Percentiles rank a stretch among this genome's conserved stretches.
These are phyloP conservation scores for Zapus hudsonius DNA, from an alignment of 2,113 vertebrate genomes.

Conservation along the genomic window DNA sequence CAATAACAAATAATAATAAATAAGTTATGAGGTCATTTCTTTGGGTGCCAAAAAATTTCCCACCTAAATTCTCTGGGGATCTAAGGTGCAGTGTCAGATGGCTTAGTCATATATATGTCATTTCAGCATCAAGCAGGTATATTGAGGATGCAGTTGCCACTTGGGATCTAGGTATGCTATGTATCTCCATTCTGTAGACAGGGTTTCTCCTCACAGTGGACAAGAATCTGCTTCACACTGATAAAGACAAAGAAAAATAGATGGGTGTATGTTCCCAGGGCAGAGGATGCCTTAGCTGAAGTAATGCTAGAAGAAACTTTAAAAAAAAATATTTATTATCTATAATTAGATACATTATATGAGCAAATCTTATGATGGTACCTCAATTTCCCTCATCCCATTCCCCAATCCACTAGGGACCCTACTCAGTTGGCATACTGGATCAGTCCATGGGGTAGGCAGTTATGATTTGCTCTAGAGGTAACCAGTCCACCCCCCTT, in stretches of 20 bases:
- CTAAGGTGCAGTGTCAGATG: background rate
- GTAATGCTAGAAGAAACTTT: constrained; percentile 47
- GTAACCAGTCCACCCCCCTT: no score
- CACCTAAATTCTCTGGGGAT: background rate
- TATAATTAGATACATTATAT: no score
- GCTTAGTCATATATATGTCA: background rate
- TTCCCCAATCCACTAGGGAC: no score
- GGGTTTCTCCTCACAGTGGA: background rate
- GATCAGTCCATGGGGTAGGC: no score
- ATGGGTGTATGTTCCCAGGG: constrained; percentile 43
- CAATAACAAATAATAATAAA: background rate
- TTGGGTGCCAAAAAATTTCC: background rate
- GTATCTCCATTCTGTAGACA: background rate
- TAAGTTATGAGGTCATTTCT: background rate
- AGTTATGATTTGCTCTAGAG: no score
- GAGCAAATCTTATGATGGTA: no score
- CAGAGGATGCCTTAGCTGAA: constrained; percentile 48
- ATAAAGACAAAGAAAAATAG: constrained; percentile 26
- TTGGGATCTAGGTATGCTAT: background rate
- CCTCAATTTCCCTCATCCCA: no score
- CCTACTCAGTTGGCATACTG: no score
- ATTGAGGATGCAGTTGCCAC: background rate
- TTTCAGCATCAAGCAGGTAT: background rate
- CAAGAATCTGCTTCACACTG: background rate
- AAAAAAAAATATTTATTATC: background rate